phyloP scores from a whole-genome alignment of 2,797 vertebrate species.

The Mormyrus hasselquistii region DNA sequence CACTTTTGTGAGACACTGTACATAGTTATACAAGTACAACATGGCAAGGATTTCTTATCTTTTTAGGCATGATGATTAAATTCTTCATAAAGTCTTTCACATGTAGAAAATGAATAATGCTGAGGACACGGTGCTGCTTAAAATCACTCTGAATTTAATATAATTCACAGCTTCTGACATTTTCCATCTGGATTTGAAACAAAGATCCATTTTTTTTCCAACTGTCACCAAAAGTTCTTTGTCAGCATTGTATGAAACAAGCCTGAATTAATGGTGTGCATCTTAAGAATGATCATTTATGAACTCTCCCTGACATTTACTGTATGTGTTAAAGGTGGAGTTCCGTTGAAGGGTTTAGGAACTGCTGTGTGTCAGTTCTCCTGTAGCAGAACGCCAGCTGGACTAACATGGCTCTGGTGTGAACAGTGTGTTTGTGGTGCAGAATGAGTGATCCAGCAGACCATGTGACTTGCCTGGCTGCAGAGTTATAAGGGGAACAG shows the following conservation, averaged over 20 bases:
- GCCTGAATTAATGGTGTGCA: not conserved
- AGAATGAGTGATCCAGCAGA: not conserved
- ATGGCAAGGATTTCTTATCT: not conserved
- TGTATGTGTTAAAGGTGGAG: not conserved
- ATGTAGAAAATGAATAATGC: not conserved
- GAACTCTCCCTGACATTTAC: not conserved
- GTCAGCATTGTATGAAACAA: slow-evolving; percentile 28
- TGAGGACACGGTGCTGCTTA: not conserved
- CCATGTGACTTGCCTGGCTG: not conserved
- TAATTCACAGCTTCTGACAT: not conserved
- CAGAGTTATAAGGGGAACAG: not conserved
- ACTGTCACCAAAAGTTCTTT: slow-evolving; percentile 31
- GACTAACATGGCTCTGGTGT: not conserved
- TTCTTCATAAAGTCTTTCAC: not conserved
- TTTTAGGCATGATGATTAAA: not conserved
- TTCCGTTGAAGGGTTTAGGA: not conserved
- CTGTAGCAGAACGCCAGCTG: not conserved
- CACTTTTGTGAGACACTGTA: no score
- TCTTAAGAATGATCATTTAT: not conserved
- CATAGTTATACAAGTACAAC: not conserved
- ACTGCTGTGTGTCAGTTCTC: not conserved
- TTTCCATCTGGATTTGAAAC: not conserved
- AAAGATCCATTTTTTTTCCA: slow-evolving; percentile 23
- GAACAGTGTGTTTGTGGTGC: not conserved
- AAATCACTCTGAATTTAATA: not conserved